phyloP scores from a whole-genome alignment of 2,113 vertebrate species.

The Speoplatyrhinus poulsoni region DNA sequence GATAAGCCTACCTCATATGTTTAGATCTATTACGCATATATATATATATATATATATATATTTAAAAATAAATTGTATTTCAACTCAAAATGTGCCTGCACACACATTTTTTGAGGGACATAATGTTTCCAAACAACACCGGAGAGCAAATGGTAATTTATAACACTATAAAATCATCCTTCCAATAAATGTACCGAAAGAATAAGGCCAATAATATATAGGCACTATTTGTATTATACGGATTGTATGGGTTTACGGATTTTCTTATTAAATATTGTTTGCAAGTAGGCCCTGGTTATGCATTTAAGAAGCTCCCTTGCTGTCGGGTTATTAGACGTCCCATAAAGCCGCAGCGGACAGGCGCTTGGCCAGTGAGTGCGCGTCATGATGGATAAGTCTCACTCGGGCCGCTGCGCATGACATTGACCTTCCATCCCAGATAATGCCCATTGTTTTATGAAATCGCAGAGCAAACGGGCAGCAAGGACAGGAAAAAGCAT shows the following conservation, averaged over 20 bases:
- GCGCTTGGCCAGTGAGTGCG: conserved; percentile 76
- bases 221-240: too few species aligned
- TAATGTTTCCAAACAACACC: too few species aligned
- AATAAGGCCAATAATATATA: neutral
- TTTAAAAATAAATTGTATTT: neutral
- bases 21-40: neutral
- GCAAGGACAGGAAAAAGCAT: conserved; percentile 87
- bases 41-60: neutral
- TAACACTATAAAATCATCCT: neutral
- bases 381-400: conserved; percentile 88
- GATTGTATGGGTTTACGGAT: neutral
- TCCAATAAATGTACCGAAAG: neutral
- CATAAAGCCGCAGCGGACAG: conserved; percentile 62
- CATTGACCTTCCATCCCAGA: conserved; percentile 95
- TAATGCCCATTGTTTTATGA: conserved; percentile 91
- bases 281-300: conserved; percentile 4
- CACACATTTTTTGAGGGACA: conserved; percentile 54
- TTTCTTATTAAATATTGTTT: neutral
- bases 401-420: conserved; percentile 83
- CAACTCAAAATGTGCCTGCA: conserved; percentile 17
- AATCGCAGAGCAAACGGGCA: conserved; percentile 76
- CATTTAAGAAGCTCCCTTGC: conserved; percentile 37
- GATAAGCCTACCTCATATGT: too few species aligned
- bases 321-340: conserved; percentile 66
- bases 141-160: too few species aligned